Conservation (phyloP, 1,140 invertebrate genomes). For the Diabrotica virgifera region DNA sequence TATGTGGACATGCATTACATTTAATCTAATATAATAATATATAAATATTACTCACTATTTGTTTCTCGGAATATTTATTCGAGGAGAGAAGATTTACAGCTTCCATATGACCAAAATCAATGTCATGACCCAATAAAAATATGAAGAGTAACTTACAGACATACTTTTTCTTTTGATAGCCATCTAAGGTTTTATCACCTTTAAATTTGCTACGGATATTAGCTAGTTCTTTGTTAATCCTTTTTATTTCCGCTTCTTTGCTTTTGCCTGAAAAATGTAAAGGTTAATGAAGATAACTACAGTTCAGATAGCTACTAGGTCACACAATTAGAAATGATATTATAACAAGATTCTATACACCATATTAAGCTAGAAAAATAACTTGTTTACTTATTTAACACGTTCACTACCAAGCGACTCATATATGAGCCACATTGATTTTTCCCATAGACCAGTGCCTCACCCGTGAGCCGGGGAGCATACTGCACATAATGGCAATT, state of each 20-base stretch:
- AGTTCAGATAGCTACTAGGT: too few species aligned
- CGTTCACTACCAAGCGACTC: too few species aligned
- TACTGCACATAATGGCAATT: too few species aligned
- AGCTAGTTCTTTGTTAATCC: slow-evolving; percentile 99
- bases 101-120: slow-evolving; percentile 99
- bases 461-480: too few species aligned
- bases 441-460: too few species aligned
- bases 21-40: not conserved
- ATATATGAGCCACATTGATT: too few species aligned
- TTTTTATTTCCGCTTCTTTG: slow-evolving; percentile 99
- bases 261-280: slow-evolving; percentile 78
- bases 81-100: slow-evolving; percentile 99
- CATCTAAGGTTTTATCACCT: slow-evolving; percentile 99
- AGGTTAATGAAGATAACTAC: not conserved
- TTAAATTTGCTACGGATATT: slow-evolving; percentile 99
- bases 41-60: slow-evolving; percentile 83
- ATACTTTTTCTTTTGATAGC: slow-evolving; percentile 99
- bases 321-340: too few species aligned
- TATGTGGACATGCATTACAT: too few species aligned
- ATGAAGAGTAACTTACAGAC: slow-evolving; percentile 99
- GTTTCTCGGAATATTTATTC: slow-evolving; percentile 99
- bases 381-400: too few species aligned
- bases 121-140: slow-evolving; percentile 98
- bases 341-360: too few species aligned
- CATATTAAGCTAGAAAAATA: too few species aligned